phyloP scores from a whole-genome alignment of 2,888 invertebrate species.

The Drosophila emarginata region DNA sequence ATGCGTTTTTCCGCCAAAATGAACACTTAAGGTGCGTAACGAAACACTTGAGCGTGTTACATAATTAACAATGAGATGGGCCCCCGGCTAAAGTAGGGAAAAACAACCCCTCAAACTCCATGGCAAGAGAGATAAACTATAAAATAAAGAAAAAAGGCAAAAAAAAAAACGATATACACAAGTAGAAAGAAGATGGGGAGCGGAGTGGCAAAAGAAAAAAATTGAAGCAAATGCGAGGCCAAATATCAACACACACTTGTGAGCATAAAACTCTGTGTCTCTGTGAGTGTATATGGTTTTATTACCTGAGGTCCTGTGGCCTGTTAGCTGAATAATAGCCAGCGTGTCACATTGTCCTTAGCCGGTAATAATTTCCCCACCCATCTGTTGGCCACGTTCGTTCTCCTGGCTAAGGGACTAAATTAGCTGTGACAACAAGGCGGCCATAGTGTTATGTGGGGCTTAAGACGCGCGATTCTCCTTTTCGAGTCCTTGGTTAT shows the following conservation, averaged over 20 bases:
- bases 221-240: slow-evolving; percentile 27
- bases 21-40: slow-evolving; percentile 69
- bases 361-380: slow-evolving; percentile 69
- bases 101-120: slow-evolving; percentile 9
- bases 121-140: slow-evolving; percentile 68
- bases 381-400: slow-evolving; percentile 59
- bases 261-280: slow-evolving; percentile 53
- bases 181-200: background rate
- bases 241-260: slow-evolving; percentile 61
- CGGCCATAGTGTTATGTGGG: slow-evolving; percentile 26
- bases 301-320: slow-evolving; percentile 33
- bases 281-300: slow-evolving; percentile 35
- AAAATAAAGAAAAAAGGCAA: slow-evolving; percentile 54
- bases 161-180: no score
- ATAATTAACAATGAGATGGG: slow-evolving; percentile 61
- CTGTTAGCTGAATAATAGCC: slow-evolving; percentile 57
- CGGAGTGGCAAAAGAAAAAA: no score
- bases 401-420: slow-evolving; percentile 40
- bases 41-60: slow-evolving; percentile 67
- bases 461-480: slow-evolving; percentile 56
- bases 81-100: slow-evolving; percentile 52
- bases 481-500: slow-evolving; percentile 61
- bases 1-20: slow-evolving; percentile 51
- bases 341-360: slow-evolving; percentile 68
- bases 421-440: slow-evolving; percentile 70